Percentiles rank a stretch among this genome's conserved stretches.
phyloP scores from a whole-genome alignment of 2,113 vertebrate genomes.

The Protobothrops mucrosquamatus region DNA sequence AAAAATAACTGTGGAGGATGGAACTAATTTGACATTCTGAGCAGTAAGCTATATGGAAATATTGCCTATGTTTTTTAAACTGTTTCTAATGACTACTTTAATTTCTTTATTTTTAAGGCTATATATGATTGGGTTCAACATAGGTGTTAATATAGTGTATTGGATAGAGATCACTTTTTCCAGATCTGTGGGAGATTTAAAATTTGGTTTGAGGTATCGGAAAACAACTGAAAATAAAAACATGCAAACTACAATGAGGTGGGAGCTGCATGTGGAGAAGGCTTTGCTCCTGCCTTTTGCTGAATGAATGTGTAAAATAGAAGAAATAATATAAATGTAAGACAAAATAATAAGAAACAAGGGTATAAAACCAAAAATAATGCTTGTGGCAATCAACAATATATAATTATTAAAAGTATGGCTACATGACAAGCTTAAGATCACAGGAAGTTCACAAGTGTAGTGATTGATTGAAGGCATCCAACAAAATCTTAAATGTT shows the following conservation, averaged over 20 bases:
- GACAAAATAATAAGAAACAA: conserved; percentile 6
- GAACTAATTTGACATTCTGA: neutral
- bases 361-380: neutral
- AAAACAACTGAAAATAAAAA: conserved; percentile 20
- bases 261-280: conserved; percentile 30
- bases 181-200: neutral
- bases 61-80: neutral
- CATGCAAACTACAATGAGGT: conserved; percentile 4
- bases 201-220: conserved; percentile 11
- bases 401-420: neutral
- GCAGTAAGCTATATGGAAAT: neutral
- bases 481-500: neutral
- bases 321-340: neutral
- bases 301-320: conserved; percentile 10
- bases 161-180: neutral
- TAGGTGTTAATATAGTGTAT: conserved; percentile 4
- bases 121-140: conserved; percentile 48
- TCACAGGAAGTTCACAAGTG: neutral
- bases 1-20: too few species aligned
- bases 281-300: conserved; percentile 1
- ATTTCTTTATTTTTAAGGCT: conserved; percentile 44
- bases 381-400: neutral
- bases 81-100: conserved; percentile 18
- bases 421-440: conserved; percentile 27
- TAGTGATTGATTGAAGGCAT: neutral